These are phyloP conservation scores for Axea sp. DNA, from an alignment of 2,888 invertebrate genomes.

Conservation along the genomic window DNA sequence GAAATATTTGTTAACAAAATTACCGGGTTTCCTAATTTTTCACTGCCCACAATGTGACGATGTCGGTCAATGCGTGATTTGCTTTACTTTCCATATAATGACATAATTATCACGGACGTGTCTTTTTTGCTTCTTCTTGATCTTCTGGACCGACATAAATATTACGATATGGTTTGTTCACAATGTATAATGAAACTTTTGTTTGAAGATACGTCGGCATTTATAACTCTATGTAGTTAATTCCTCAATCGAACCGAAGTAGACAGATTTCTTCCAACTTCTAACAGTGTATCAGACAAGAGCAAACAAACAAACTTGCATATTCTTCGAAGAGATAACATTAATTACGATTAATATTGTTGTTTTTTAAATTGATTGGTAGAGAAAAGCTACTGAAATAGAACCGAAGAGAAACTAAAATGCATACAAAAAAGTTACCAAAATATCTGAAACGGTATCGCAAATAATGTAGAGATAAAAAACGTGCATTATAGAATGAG, in stretches of 20 bases:
- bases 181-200: constrained; percentile 35
- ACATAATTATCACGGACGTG: constrained; percentile 61
- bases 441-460: no score
- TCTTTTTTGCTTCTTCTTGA: constrained; percentile 27
- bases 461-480: no score
- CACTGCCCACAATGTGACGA: constrained; percentile 30
- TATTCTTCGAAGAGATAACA: no score
- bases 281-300: no score
- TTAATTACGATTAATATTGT: no score
- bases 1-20: constrained; percentile 30
- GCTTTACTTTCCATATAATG: constrained; percentile 48
- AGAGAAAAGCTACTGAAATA: no score
- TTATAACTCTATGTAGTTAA: constrained; percentile 15
- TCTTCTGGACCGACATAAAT: constrained; percentile 40
- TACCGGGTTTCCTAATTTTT: constrained; percentile 24
- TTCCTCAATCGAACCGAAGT: constrained; percentile 30
- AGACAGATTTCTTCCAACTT: constrained; percentile 36
- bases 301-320: constrained; percentile 37
- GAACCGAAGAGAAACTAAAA: no score
- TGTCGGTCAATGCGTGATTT: constrained; percentile 43
- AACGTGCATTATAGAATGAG: no score
- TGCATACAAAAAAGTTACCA: no score
- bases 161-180: constrained; percentile 17
- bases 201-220: constrained; percentile 29
- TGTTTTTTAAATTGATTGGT: no score